These are phyloP conservation scores for Plutella xylostella DNA, from an alignment of 2,888 invertebrate species.

Conservation along the genomic window DNA sequence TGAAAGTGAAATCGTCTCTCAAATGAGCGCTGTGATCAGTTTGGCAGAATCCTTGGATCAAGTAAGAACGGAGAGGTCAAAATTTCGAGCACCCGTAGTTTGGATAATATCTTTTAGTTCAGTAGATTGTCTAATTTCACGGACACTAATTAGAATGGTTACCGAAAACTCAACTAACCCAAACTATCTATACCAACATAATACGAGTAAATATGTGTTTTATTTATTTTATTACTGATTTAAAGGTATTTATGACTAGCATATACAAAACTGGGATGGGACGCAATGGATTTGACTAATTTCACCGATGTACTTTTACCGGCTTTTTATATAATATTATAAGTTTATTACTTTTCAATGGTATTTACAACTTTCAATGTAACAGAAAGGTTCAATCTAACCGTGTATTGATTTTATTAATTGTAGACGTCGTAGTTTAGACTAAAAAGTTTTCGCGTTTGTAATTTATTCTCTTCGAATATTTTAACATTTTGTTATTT, in stretches of 20 bases:
- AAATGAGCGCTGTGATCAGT: constrained; percentile 76
- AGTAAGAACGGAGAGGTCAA: constrained; percentile 72
- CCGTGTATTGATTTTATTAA: constrained; percentile 24
- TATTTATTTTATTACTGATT: too few species aligned
- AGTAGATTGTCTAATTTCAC: constrained; percentile 55
- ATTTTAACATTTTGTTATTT: constrained; percentile 17
- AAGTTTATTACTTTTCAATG: neutral
- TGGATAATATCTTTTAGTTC: constrained; percentile 46
- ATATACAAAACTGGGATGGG: constrained; percentile 5
- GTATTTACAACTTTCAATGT: neutral
- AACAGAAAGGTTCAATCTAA: neutral
- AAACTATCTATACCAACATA: too few species aligned
- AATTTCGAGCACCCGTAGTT: constrained; percentile 41
- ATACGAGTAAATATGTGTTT: too few species aligned
- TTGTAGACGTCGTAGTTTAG: constrained; percentile 60
- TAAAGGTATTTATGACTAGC: constrained; percentile 37
- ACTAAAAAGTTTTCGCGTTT: constrained; percentile 29
- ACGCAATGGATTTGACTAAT: constrained; percentile 1
- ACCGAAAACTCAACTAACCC: too few species aligned
- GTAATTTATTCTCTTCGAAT: neutral
- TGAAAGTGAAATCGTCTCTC: constrained; percentile 65
- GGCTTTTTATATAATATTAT: neutral
- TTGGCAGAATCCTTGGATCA: constrained; percentile 86
- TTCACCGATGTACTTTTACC: neutral
- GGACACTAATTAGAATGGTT: constrained; percentile 21